Evolutionary conservation across 2,113 vertebrate species (phyloP).

Genomic region (Murina feae): DNA sequence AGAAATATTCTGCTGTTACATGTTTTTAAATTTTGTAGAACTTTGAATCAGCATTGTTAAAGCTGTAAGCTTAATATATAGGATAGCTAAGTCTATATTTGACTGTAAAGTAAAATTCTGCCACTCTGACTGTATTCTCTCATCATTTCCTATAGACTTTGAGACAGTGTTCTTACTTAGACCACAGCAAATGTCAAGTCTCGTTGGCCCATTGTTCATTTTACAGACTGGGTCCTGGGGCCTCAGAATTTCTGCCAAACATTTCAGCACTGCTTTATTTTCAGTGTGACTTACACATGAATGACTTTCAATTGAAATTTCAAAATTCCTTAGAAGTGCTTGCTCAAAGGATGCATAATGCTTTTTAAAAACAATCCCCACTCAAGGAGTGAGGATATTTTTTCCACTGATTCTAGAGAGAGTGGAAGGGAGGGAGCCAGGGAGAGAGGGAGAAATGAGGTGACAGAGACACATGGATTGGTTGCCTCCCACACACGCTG

Average conservation of each 20-base stretch:
- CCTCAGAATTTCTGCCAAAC: neutral
- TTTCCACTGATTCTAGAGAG: neutral
- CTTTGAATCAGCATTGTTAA: neutral
- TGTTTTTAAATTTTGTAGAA: neutral
- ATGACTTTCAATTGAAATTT: neutral
- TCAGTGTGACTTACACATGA: neutral
- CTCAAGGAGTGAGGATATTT: neutral
- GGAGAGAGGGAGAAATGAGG: neutral
- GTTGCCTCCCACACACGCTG: too few relatives aligned
- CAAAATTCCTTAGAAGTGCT: neutral
- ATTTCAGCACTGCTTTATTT: neutral
- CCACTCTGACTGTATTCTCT: neutral
- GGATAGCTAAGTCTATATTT: neutral
- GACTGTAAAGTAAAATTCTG: constrained; percentile 1
- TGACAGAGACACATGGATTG: too few relatives aligned
- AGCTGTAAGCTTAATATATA: neutral
- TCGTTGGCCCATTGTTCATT: neutral
- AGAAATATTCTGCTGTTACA: neutral
- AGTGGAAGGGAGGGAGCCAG: neutral
- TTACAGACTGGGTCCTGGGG: neutral
- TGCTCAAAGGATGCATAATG: neutral
- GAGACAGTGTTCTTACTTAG: neutral
- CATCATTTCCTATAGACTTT: neutral
- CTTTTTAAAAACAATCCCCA: neutral
- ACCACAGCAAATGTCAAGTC: neutral